Evolutionary conservation across 1,140 invertebrate genomes (phyloP).

Genomic region (Bemisia tabaci): DNA sequence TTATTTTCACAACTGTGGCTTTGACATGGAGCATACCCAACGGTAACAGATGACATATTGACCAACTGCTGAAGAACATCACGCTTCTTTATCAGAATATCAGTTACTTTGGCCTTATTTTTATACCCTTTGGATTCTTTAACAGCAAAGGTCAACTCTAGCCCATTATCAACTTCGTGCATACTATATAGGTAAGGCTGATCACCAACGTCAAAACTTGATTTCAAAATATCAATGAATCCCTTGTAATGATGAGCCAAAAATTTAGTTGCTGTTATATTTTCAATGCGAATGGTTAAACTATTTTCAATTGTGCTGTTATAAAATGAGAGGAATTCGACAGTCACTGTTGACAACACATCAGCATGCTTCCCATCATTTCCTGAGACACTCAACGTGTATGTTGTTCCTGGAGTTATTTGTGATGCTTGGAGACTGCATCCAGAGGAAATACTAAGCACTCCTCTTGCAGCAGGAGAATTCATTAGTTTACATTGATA

Average conservation of each 20-base stretch:
- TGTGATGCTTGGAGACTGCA: slow-evolving; percentile 63
- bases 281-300: slow-evolving; percentile 55
- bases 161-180: slow-evolving; percentile 42
- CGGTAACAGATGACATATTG: slow-evolving; percentile 37
- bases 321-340: slow-evolving; percentile 65
- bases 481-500: slow-evolving; percentile 70
- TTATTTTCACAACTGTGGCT: slow-evolving; percentile 55
- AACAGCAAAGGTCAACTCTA: slow-evolving; percentile 56
- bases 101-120: slow-evolving; percentile 42
- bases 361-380: slow-evolving; percentile 78
- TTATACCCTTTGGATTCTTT: slow-evolving; percentile 39
- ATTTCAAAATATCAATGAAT: slow-evolving; percentile 53
- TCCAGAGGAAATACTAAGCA: slow-evolving; percentile 54
- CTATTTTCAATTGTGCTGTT: slow-evolving; percentile 72
- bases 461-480: slow-evolving; percentile 37
- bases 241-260: slow-evolving; percentile 56
- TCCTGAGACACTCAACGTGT: slow-evolving; percentile 63
- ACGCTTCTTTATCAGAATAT: slow-evolving; percentile 46
- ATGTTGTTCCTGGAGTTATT: slow-evolving; percentile 46
- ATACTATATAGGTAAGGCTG: slow-evolving; percentile 56
- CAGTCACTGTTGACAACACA: slow-evolving; percentile 66
- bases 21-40: slow-evolving; percentile 61
- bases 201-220: slow-evolving; percentile 45
- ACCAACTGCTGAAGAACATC: slow-evolving; percentile 46
- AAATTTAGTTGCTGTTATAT: slow-evolving; percentile 57